Conservation (phyloP, 1,140 invertebrate species). For the Batillaria attramentaria region DNA sequence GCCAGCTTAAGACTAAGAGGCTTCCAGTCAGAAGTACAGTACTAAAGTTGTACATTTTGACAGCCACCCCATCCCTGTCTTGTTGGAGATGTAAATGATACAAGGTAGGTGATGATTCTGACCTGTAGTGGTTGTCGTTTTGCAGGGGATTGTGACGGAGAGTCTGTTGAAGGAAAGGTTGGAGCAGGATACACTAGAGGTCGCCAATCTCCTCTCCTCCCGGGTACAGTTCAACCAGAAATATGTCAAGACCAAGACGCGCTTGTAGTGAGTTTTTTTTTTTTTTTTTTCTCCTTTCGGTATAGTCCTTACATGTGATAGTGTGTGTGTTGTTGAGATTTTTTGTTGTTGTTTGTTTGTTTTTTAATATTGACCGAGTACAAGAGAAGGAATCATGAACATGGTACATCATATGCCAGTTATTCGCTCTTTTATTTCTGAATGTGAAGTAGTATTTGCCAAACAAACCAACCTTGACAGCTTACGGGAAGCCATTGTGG, state of each 20-base stretch:
- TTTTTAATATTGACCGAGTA: background rate
- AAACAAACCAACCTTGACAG: too few species aligned
- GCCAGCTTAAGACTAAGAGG: too few species aligned
- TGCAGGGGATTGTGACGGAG: slow-evolving; percentile 82
- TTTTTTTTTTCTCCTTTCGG: too few species aligned
- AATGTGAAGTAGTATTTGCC: too few species aligned
- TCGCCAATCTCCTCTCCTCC: slow-evolving; percentile 92
- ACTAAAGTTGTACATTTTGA: background rate
- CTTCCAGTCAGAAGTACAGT: background rate
- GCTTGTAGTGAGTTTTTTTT: slow-evolving; percentile 98
- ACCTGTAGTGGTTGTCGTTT: slow-evolving; percentile 55
- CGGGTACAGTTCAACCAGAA: slow-evolving; percentile 92
- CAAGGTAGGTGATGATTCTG: slow-evolving; percentile 56
- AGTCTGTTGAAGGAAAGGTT: slow-evolving; percentile 91
- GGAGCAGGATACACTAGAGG: slow-evolving; percentile 93
- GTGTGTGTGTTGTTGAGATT: too few species aligned
- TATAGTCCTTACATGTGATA: background rate
- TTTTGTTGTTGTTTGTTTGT: too few species aligned
- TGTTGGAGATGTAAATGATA: background rate
- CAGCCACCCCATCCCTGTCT: background rate
- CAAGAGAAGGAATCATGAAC: too few species aligned
- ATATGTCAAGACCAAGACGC: slow-evolving; percentile 98
- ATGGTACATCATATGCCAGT: too few species aligned
- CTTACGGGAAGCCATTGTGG: too few species aligned
- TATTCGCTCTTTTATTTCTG: too few species aligned